Evolutionary conservation across 2,113 vertebrate species (phyloP).

Genomic region (Gorsachius goisagi): DNA sequence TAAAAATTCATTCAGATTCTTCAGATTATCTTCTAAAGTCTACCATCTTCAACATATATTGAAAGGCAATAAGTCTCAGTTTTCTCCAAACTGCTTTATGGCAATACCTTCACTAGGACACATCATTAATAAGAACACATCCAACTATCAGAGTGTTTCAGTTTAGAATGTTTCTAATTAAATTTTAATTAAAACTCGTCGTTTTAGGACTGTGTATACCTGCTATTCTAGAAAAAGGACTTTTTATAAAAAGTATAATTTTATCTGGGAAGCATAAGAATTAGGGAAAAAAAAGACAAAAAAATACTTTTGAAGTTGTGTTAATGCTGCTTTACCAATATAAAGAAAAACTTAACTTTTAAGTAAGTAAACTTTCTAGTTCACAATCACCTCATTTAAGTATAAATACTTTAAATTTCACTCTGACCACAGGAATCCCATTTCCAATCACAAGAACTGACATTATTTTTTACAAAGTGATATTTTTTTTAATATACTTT

Average conservation of each 20-base stretch:
- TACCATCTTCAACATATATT: not conserved
- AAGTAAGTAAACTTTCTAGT: not conserved
- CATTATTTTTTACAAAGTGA: not conserved
- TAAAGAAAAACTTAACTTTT: not conserved
- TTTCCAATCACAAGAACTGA: not conserved
- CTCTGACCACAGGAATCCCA: not conserved
- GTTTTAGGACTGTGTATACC: not conserved
- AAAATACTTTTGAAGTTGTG: not conserved
- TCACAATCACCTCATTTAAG: not conserved
- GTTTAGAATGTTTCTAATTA: not conserved
- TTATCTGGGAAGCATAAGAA: not conserved
- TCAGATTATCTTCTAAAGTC: not conserved
- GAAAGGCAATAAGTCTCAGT: not conserved
- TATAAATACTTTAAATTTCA: not conserved
- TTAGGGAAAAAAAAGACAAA: not conserved
- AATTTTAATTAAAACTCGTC: not conserved
- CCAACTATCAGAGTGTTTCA: not conserved
- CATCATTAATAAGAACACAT: not conserved
- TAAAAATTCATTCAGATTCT: not conserved
- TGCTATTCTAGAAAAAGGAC: not conserved
- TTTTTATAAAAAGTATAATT: not conserved
- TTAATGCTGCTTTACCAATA: not conserved
- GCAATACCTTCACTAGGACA: not conserved
- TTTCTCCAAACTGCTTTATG: not conserved
- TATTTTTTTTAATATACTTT: not conserved